Evolutionary conservation across 1,140 invertebrate species (phyloP), one percentile per base, ranked within the genome.

Genomic region (Nasonia vitripennis): DNA sequence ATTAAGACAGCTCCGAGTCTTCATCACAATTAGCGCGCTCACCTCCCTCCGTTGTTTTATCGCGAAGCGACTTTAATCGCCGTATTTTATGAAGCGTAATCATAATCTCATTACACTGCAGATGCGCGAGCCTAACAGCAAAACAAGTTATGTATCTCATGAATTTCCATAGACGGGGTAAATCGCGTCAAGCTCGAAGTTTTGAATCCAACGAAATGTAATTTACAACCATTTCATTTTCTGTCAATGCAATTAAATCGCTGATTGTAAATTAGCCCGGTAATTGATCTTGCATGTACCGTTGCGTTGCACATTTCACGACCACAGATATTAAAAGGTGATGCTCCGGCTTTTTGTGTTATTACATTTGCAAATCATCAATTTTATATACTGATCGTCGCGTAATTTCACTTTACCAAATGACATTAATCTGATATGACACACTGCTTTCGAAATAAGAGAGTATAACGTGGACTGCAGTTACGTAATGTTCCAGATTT

Each of bases 201-300:
- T 45, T 74, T 31, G 20, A 71, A 73, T 73, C 51, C 20, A 81
- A 45, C 11, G 34, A 51, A 75, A 81, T 77, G 34, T 62, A 74
- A 75, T 62, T 27, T 82, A 67, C 68, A 37, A 74, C 55, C 45
- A 74, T 74, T 74, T 74, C 68, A 81, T 73, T 82, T 81, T 73
- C 45, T 82, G 9, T 55, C 23, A 55, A 55, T 62, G 20, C 6
- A 31, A 82, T 55, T 82, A 31, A 82, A 62, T 62, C 55, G 20
- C 17, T 20, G 7, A 62, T n/a, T 62, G 55, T n/a, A 62, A 62
- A 62, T 62, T 62, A 62, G 6, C 17, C 55, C 4, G 17, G 6
- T n/a, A n/a, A 62, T 62, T n/a, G 17, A 62, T 62, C 7, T 9
- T 62, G 17, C n/a, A 6, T 62, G 20, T 20, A n/a, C 17, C 41